Conservation (phyloP, 1,140 invertebrate genomes). For the Ylistrum balloti region DNA sequence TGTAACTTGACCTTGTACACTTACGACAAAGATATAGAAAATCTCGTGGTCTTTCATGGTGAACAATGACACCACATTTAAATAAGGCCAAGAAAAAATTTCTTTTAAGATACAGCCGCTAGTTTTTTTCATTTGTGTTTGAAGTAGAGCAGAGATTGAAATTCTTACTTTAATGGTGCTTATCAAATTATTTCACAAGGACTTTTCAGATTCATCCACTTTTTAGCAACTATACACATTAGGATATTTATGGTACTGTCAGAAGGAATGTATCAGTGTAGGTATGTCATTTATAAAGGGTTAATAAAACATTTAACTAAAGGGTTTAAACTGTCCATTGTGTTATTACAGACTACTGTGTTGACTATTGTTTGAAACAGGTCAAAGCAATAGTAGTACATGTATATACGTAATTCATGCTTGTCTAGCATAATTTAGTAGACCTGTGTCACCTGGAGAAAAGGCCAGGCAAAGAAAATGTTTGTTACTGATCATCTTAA, state of each 20-base stretch:
- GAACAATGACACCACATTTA: neutral
- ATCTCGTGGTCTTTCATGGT: neutral
- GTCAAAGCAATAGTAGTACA: slow-evolving; percentile 23
- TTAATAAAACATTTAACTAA: slow-evolving; percentile 11
- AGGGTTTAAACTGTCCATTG: neutral
- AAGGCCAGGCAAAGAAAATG: neutral
- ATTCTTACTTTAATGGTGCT: no score
- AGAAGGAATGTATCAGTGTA: neutral
- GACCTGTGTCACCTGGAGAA: neutral
- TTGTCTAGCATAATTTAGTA: neutral
- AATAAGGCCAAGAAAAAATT: neutral
- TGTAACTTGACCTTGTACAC: neutral
- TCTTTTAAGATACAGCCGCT: no score
- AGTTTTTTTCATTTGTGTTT: no score
- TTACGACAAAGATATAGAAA: neutral
- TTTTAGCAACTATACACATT: neutral
- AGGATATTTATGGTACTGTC: neutral
- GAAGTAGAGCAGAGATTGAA: no score
- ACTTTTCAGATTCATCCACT: no score
- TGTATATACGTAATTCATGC: neutral
- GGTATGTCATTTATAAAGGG: neutral
- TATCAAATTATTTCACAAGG: no score
- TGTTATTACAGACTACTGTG: neutral
- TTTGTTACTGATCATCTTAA: neutral
- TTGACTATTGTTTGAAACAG: neutral